Base-by-base conservation (phyloP, 2,113 vertebrate genomes). In the Atherinomorus stipes region DNA sequence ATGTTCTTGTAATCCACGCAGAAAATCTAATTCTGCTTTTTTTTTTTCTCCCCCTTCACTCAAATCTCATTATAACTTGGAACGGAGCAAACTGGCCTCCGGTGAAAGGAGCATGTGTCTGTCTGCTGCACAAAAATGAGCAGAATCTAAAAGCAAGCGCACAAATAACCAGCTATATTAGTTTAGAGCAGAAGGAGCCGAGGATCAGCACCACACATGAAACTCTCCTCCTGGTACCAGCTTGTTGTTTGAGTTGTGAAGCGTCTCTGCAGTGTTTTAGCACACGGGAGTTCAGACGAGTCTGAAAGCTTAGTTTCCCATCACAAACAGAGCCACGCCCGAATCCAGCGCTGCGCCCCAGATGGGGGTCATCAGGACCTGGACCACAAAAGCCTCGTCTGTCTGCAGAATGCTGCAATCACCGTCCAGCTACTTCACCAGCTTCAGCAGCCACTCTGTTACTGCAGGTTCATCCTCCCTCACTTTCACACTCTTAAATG, bases 21-120 rank as follows among this genome's bases (percentile, higher is more conserved):
- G 81, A 78, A 89, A 90, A 92, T 90, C 76, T 60, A 86, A 90
- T 90, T 88, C 16, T 18, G 69, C 31, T 84, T 83, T 63, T 83
- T 73, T 76, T 10, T 3, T 73, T 76, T 10, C 2, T 1, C 12
- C 26, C 22, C 21, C 11, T 64, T 78, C 52, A 16, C 51, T 58
- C 42, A 90, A 92, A 94, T 92, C 72, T 69, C 6, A 88, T 94
- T 93, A 93, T 57, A 83, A 78, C 78, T 81, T 86, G 74, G 83
- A 88, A 78, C 70, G 79, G 67, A 68, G 86, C 84, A 82, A 81
- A 70, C 74, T 3, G 11, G 22, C 44, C 28, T 42, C 16, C 44
- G 64, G 26, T 89, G 78, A 91, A 91, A 89, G 83, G 34, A 64
- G 54, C 78, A 82, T 85, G 63, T 92, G 90, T 90, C 23, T 74